phyloP scores from a whole-genome alignment of 2,888 invertebrate genomes.

The Lumbricus terrestris region DNA sequence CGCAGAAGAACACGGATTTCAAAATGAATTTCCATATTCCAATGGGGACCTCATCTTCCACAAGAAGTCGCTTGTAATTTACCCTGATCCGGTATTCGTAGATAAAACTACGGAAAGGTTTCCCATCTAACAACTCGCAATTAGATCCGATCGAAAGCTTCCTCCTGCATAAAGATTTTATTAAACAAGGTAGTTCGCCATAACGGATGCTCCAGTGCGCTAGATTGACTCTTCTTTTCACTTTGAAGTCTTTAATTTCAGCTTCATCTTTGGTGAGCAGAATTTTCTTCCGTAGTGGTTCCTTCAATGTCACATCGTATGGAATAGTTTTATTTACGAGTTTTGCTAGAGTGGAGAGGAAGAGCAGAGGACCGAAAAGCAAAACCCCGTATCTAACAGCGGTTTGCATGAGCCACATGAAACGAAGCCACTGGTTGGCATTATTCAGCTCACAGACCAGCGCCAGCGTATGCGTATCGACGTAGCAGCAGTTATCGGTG shows the following conservation, averaged over 20 bases:
- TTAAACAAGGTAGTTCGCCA: not conserved
- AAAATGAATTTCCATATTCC: slow-evolving; percentile 31
- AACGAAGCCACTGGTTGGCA: slow-evolving; percentile 50
- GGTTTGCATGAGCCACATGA: slow-evolving; percentile 48
- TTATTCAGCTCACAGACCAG: slow-evolving; percentile 44
- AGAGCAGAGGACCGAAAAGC: slow-evolving; percentile 51
- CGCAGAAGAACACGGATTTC: slow-evolving; percentile 45
- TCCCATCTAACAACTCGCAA: no score
- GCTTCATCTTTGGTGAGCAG: not conserved
- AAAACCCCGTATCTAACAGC: slow-evolving; percentile 49
- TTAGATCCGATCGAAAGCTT: not conserved
- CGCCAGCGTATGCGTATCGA: slow-evolving; percentile 34
- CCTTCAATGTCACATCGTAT: slow-evolving; percentile 45
- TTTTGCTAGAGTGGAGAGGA: slow-evolving; percentile 47
- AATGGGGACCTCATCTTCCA: slow-evolving; percentile 39
- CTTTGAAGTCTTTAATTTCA: no score
- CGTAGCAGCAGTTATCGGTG: slow-evolving; percentile 47
- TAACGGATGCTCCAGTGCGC: slow-evolving; percentile 19
- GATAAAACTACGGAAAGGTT: slow-evolving; percentile 7
- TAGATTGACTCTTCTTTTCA: slow-evolving; percentile 37
- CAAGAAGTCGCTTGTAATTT: slow-evolving; percentile 36
- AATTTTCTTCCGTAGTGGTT: not conserved
- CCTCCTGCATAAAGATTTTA: not conserved
- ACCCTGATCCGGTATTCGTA: slow-evolving; percentile 36
- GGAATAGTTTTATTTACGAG: slow-evolving; percentile 30